Evolutionary conservation across 2,797 vertebrate species (phyloP).

Genomic region (Eospalax fontanierii): DNA sequence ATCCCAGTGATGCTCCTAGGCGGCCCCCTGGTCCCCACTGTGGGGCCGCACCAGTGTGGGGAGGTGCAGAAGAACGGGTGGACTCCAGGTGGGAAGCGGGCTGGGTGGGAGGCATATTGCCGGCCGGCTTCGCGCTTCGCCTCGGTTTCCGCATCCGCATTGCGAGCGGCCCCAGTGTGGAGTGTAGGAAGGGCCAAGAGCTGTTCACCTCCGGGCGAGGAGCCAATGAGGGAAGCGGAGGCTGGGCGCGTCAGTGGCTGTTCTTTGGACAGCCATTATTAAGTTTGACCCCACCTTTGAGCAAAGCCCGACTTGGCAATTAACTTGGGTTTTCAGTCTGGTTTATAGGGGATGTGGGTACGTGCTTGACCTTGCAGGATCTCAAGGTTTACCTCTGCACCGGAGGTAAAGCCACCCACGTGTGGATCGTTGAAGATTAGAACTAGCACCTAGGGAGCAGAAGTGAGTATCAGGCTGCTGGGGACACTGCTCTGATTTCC

Average conservation of each 20-base stretch:
- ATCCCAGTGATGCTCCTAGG: background rate
- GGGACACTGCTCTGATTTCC: background rate
- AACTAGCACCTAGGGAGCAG: background rate
- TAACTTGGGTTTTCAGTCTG: background rate
- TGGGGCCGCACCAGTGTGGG: no score
- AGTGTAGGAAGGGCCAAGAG: background rate
- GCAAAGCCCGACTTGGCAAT: background rate
- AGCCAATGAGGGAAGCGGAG: no score
- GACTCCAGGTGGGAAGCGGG: accelerated
- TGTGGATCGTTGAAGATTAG: background rate
- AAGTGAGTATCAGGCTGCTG: background rate
- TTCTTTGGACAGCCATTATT: background rate
- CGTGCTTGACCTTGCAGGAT: background rate
- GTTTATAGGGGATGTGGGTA: background rate
- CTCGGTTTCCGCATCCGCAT: background rate
- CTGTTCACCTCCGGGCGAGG: no score
- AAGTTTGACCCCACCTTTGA: background rate
- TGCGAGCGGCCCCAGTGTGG: background rate
- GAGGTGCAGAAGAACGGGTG: background rate
- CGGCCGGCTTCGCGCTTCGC: background rate
- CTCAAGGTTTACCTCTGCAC: background rate
- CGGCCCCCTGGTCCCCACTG: accelerated
- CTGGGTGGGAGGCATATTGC: background rate
- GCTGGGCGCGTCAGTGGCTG: background rate
- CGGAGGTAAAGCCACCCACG: background rate